A percentile compares a stretch with the other conserved stretches of the same genome.
Evolutionary conservation across 2,888 invertebrate species (phyloP).

Genomic region (Eupithecia insigniata): DNA sequence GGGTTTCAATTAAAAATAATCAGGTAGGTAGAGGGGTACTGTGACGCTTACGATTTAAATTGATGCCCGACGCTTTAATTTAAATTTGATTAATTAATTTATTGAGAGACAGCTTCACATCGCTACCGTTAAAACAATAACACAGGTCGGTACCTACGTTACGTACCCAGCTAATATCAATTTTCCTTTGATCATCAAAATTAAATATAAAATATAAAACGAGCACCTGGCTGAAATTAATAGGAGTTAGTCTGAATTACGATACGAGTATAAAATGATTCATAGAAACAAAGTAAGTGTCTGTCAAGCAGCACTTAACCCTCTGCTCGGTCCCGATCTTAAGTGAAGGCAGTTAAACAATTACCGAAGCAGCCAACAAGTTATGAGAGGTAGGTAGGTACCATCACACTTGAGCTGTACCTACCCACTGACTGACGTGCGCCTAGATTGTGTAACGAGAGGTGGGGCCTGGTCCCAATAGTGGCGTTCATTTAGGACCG

Average conservation of each 20-base stretch:
- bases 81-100: neutral
- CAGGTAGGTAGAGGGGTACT: neutral
- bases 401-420: slow-evolving; percentile 30
- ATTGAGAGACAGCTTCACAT: neutral
- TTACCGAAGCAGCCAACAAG: slow-evolving; percentile 36
- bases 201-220: neutral
- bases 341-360: slow-evolving; percentile 41
- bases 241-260: neutral
- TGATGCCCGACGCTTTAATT: neutral
- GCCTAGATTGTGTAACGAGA: slow-evolving; percentile 24
- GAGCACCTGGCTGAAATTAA: neutral
- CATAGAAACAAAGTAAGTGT: slow-evolving; percentile 27
- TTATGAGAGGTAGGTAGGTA: slow-evolving; percentile 21
- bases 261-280: neutral
- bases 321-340: slow-evolving; percentile 20
- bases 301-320: slow-evolving; percentile 32
- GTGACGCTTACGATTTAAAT: neutral
- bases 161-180: neutral
- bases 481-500: slow-evolving; percentile 5
- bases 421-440: too few relatives aligned
- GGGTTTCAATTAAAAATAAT: neutral
- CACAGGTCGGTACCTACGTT: neutral
- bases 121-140: neutral
- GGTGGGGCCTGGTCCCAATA: slow-evolving; percentile 13
- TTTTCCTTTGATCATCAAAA: neutral